Conservation (phyloP, 2,113 vertebrate genomes). For the Prinia subflava region DNA sequence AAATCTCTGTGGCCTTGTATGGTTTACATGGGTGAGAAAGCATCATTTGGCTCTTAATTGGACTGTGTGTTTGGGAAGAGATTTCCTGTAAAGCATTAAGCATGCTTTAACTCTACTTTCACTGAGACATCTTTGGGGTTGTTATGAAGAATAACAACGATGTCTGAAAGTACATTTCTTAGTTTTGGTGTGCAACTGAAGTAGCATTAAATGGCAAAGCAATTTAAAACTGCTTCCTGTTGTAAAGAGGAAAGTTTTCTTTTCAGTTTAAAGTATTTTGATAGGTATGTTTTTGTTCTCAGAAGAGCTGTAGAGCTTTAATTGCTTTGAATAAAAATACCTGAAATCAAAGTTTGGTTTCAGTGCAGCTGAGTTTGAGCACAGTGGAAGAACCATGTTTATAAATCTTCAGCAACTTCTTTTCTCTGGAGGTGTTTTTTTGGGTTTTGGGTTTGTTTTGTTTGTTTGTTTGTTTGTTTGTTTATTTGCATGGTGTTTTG, state of each 20-base stretch:
- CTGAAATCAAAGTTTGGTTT: neutral
- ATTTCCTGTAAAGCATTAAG: conserved; percentile 35
- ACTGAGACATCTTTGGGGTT: conserved; percentile 4
- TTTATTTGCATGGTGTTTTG: neutral
- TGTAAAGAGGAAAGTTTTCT: neutral
- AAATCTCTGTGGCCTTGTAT: neutral
- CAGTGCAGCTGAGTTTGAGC: neutral
- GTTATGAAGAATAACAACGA: conserved; percentile 21
- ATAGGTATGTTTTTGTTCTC: neutral
- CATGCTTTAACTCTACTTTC: conserved; percentile 33
- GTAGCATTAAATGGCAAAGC: conserved; percentile 34
- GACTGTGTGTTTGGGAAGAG: conserved; percentile 12
- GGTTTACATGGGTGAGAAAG: conserved; percentile 20
- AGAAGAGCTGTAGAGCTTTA: neutral
- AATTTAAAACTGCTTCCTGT: conserved; percentile 5
- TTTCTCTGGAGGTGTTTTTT: neutral
- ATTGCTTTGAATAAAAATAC: neutral
- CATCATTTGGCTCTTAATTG: conserved; percentile 23
- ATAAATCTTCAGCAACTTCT: neutral
- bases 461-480: neutral
- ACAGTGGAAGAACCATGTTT: neutral
- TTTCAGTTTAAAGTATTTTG: neutral
- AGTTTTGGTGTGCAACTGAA: conserved; percentile 41
- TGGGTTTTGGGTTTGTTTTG: too few species aligned
- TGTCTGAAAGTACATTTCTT: conserved; percentile 35